Base-by-base conservation (phyloP, 2,797 vertebrate species). In the Sebastes miniatus region DNA sequence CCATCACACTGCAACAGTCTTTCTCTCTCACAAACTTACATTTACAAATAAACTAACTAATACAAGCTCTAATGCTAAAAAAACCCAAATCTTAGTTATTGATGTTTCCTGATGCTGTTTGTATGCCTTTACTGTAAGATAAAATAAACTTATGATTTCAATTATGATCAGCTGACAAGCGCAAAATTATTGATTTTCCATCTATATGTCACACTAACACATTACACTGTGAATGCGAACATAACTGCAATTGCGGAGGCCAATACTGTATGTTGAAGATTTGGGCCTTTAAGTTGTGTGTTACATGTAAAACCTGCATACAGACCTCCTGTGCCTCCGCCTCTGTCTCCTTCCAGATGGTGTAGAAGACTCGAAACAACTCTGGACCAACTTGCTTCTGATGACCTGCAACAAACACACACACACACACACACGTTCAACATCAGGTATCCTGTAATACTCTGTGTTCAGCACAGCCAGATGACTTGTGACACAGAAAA, bases 331-430 rank as follows among this genome's bases (percentile, higher is more conserved):
- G 98, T 1, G 98, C 98, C 84, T 98, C 97, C 0, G 97, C 95
- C 85, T 99, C 98, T 0, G 98, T 97, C 90, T 99, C 98, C 88
- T 99, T 99, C 99, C 99, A 99, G 93, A 97, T 97, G 83, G 95
- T 98, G 94, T 99, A 99, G 93, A 99, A 99, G 25, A 97, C 96
- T 70, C 92, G 88, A 92, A 99, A 99, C 3, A 97, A 95, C 39
- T 99, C 98, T 0, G 99, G 99, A 77, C 97, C 96, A 0, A 99
- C 96, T 87, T 98, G 98, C 88, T 98, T 99, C 95, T 98, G 97
- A 52, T 97, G 97, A 59, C 98, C 99, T 99, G 76, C 24, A 71
- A 67, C 27, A 80, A 69, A 86, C 16, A 83, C 34, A 78, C 3
- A 34, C 32, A 34, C 3, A 82, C 43, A 78, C 4, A 13, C 36